Base-by-base conservation (phyloP, 2,797 vertebrate species). In the Garrulus glandarius region DNA sequence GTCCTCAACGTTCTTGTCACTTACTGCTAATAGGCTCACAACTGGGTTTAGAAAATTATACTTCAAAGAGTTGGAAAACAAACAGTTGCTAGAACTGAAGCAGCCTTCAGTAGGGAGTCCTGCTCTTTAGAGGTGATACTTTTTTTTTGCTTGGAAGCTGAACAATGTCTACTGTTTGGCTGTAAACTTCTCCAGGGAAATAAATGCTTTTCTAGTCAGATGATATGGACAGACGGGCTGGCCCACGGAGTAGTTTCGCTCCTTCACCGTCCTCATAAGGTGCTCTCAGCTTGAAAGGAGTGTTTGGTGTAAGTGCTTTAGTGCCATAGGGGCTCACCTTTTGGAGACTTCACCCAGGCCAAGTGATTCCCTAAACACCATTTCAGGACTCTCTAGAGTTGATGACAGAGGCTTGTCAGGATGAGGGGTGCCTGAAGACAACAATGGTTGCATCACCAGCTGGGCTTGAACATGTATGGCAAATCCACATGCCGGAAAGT, bases 401-500 rank as follows among this genome's bases (percentile, higher is more conserved):
- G 74, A 92, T 52, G 92, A 93, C 68, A 90, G 87, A 93, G 84
- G 82, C 89, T 92, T 60, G 47, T 55, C 50, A 84, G 95, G 92
- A 92, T 69, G 88, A 91, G 69, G 49, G 69, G 52, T 91, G 75
- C 21, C 88, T n/a, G 84, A 89, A 95, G 95, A 94, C 20, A 18
- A 49, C 57, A 93, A 79, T 20, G 68, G 80, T 50, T 22, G 46
- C 24, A 70, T 87, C 63, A 94, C 84, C 95, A 92, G 97, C 93
- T 65, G 78, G 92, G 94, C 96, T 92, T 84, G 94, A 93, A 92
- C 70, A 87, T 3, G 30, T 89, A 96, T 92, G 93, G 89, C 56
- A 80, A 79, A 92, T 92, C 96, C 56, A 82, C 92, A 96, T 83
- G 87, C 95, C 52, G 15, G 46, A 44, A 89, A 88, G 96, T 97